Conservation (phyloP, 2,797 vertebrate species). For the Ptychobarbus kaznakovi region DNA sequence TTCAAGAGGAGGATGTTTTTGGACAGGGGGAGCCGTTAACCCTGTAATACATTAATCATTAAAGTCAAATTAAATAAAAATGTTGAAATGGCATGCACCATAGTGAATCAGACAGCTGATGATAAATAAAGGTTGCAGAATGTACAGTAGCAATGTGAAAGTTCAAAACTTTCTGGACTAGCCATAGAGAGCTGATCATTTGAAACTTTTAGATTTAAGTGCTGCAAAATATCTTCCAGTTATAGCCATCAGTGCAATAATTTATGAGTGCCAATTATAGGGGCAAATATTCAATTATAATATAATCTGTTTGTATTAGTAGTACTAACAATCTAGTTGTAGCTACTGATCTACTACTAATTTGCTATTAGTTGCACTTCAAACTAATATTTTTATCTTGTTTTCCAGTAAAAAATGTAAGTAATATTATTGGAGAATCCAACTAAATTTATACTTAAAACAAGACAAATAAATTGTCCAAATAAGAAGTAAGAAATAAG, state of each 20-base stretch:
- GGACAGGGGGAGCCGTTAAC: slow-evolving; percentile 79
- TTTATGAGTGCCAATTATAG: slow-evolving; percentile 69
- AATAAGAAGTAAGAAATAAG: neutral
- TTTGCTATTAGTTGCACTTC: neutral
- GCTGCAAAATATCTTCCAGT: slow-evolving; percentile 64
- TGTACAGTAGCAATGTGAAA: neutral
- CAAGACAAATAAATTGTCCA: neutral
- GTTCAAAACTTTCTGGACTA: slow-evolving; percentile 15
- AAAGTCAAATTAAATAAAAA: slow-evolving; percentile 67
- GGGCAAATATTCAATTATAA: slow-evolving; percentile 1
- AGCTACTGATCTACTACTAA: neutral
- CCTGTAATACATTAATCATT: slow-evolving; percentile 64
- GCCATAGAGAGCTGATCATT: neutral
- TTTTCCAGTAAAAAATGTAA: neutral
- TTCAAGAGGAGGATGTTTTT: slow-evolving; percentile 67
- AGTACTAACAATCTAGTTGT: neutral
- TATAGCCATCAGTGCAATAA: slow-evolving; percentile 59
- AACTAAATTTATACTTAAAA: neutral
- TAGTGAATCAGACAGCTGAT: slow-evolving; percentile 64
- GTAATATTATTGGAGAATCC: neutral
- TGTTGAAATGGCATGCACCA: slow-evolving; percentile 79
- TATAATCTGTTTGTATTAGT: neutral
- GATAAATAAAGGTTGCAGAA: slow-evolving; percentile 20
- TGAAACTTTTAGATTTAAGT: slow-evolving; percentile 63
- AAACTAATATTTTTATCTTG: neutral